Conservation (phyloP, 2,888 invertebrate genomes). For the Platycnemis pennipes region DNA sequence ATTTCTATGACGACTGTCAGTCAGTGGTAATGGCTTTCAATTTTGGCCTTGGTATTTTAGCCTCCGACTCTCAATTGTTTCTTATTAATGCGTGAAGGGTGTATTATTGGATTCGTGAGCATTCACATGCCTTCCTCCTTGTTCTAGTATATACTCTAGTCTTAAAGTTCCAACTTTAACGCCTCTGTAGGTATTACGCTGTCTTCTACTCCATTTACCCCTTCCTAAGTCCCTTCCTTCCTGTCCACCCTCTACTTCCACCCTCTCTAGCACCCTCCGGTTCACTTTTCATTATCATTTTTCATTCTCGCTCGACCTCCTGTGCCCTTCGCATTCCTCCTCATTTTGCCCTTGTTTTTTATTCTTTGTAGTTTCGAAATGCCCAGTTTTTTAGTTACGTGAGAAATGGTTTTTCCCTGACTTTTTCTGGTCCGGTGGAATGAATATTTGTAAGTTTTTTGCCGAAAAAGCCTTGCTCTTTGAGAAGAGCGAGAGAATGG, state of each 20-base stretch:
- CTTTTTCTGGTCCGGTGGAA: not conserved
- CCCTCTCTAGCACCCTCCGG: not conserved
- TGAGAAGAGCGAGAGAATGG: not conserved
- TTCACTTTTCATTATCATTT: slow-evolving; percentile 35
- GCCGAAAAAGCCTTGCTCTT: not conserved
- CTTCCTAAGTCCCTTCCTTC: not conserved
- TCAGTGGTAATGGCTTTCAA: no score
- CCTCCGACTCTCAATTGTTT: no score
- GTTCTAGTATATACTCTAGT: no score
- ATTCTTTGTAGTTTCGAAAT: not conserved
- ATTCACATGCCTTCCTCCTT: no score
- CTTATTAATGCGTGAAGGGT: no score
- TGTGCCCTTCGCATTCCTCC: not conserved
- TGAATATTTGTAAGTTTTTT: not conserved
- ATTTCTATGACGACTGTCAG: no score
- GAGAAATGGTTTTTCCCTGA: not conserved
- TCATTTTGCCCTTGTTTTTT: not conserved
- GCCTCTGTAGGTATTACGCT: no score
- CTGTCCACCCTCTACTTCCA: not conserved
- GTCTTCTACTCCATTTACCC: not conserved
- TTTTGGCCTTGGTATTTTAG: no score
- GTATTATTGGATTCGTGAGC: no score
- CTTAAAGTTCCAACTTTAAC: not conserved
- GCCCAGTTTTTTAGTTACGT: not conserved
- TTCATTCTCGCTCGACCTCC: not conserved